These are phyloP conservation scores for Nycteola revayana DNA, from an alignment of 2,888 invertebrate genomes.

Conservation along the genomic window DNA sequence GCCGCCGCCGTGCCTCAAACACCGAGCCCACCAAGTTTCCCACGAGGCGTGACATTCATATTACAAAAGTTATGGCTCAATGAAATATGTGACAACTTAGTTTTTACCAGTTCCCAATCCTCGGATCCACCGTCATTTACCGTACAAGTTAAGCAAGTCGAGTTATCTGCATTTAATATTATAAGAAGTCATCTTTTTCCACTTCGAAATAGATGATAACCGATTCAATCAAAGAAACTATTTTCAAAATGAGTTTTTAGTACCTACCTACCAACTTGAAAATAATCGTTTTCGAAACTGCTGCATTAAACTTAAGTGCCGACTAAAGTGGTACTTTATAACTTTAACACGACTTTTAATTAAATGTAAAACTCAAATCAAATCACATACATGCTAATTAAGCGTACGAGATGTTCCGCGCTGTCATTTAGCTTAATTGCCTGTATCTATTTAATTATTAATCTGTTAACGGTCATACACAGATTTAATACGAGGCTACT, in stretches of 20 bases:
- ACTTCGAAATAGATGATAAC: constrained; percentile 2
- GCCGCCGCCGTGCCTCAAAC: constrained; percentile 11
- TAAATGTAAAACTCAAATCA: constrained; percentile 30
- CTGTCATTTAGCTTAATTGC: constrained; percentile 27
- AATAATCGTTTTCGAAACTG: constrained; percentile 23
- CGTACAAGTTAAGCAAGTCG: constrained; percentile 18
- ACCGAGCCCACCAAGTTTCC: constrained; percentile 24
- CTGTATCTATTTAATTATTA: constrained; percentile 26
- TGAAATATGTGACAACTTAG: constrained; percentile 46
- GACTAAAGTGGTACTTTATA: constrained; percentile 23
- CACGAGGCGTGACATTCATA: constrained; percentile 41
- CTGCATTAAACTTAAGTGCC: constrained; percentile 13
- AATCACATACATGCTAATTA: constrained; percentile 28
- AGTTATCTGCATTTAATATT: constrained; percentile 19
- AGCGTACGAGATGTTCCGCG: constrained; percentile 32
- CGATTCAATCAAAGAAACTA: no score
- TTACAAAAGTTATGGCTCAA: constrained; percentile 46
- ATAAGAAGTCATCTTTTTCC: constrained; percentile 11
- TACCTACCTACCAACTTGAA: no score
- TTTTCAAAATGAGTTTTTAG: no score
- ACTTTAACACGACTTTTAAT: constrained; percentile 30
- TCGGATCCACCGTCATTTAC: constrained; percentile 14
- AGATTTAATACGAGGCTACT: no score
- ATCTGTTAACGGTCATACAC: constrained; percentile 25
- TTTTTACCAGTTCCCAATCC: constrained; percentile 38